phyloP scores from a whole-genome alignment of 2,888 invertebrate genomes.

The Cryptus armator region DNA sequence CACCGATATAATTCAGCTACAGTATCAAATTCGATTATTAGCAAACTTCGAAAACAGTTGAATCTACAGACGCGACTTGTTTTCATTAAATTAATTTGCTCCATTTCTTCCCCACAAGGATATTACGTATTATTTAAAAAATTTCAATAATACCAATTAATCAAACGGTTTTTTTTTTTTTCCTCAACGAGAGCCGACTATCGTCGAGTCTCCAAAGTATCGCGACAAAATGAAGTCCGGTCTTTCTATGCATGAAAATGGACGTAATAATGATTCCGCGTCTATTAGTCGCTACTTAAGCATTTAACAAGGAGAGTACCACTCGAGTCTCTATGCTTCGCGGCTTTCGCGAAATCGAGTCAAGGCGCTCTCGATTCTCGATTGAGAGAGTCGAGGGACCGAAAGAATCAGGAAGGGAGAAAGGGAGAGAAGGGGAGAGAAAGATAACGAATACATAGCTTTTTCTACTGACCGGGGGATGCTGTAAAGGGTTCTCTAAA shows the following conservation, averaged over 20 bases:
- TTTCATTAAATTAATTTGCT: neutral
- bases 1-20: neutral
- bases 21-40: neutral
- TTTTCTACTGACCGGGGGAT: neutral
- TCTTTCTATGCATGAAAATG: neutral
- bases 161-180: neutral
- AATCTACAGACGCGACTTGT: neutral
- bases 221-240: constrained; percentile 11
- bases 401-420: too few relatives aligned
- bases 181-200: neutral
- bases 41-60: neutral
- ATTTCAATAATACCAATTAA: neutral
- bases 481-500: neutral
- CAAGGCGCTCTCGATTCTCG: neutral
- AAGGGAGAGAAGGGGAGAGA: neutral
- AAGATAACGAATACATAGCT: neutral
- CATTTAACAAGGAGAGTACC: neutral
- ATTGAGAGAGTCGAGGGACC: neutral
- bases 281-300: neutral
- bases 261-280: neutral
- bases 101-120: neutral
- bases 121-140: neutral
- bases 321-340: neutral
- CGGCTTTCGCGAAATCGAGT: constrained; percentile 6
- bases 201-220: neutral